Evolutionary conservation across 2,888 invertebrate genomes (phyloP).

Genomic region (Metacarcinus magister): DNA sequence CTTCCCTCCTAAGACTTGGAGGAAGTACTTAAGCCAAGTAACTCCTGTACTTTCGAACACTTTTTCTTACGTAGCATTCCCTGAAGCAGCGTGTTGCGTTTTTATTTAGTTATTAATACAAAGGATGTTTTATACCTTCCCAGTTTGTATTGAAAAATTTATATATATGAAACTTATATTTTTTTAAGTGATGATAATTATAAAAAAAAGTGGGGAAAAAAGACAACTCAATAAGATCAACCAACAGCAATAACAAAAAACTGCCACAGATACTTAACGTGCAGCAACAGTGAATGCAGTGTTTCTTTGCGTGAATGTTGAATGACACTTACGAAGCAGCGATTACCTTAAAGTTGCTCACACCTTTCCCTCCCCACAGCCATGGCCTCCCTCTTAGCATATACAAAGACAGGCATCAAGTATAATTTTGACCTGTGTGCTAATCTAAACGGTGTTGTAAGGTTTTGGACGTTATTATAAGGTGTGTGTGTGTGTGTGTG

Average conservation of each 20-base stretch:
- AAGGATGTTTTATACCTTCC: background rate
- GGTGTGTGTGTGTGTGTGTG: no score
- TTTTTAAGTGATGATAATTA: background rate
- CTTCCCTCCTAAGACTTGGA: background rate
- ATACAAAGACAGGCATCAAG: no score
- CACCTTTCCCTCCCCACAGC: no score
- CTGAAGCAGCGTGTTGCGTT: background rate
- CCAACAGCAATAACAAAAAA: background rate
- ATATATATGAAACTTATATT: background rate
- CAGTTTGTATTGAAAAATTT: background rate
- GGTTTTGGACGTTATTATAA: no score
- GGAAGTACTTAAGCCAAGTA: background rate
- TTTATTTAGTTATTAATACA: background rate
- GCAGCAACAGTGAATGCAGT: background rate
- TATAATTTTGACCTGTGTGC: no score
- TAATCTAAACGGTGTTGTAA: no score
- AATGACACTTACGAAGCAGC: no score
- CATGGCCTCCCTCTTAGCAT: no score
- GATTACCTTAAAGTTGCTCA: no score
- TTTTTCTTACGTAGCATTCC: background rate
- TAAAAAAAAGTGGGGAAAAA: background rate
- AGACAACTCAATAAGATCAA: background rate
- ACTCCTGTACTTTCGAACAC: background rate
- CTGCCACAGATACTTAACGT: background rate
- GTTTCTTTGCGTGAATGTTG: no score